Evolutionary conservation across 2,797 vertebrate genomes (phyloP), one percentile per base, ranked within the genome.

Genomic region (Thripadectes ignobilis): DNA sequence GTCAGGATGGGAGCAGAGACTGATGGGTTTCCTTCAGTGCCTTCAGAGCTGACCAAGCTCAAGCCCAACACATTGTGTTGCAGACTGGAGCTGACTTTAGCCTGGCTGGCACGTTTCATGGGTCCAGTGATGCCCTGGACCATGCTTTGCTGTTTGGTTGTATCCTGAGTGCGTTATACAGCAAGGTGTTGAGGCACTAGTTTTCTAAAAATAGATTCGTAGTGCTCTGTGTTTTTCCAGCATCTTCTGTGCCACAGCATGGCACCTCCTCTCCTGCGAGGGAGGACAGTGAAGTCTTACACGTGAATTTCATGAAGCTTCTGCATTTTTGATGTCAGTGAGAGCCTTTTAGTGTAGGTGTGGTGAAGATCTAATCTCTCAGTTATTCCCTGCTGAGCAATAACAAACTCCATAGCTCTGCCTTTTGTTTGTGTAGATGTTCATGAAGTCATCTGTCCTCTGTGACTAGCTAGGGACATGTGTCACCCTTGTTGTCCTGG

Each of bases 71-170:
- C 27, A 10, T 43, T 0, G 0, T 24, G 34, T 46, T 61, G 62
- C 39, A 57, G 22, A 1, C 51, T 29, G 76, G 51, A 65, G 29
- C 80, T 78, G 66, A 6, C 54, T 68, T 55, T 5, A 90, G 10
- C 30, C 41, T n/a, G 39, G 2, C n/a, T 54, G 36, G 14, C 2
- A 1, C 5, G 24, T 10, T 34, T 14, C 19, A 1, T 5, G 41
- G 23, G 38, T 30, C 52, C 29, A 11, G 30, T 45, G 46, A 34
- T 1, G 4, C 4, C 2, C 51, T 46, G 89, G 43, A 19, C 30
- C 14, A 0, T 32, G 2, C 11, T 41, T 30, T 61, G 58, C 62
- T 81, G 62, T 3, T 1, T 32, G 46, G 26, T 30, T 7, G 0
- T 54, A 59, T 22, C 36, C 30, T 26, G 12, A 12, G 13, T 51